phyloP scores from a whole-genome alignment of 2,113 vertebrate species.

The Psephotus haematonotus region DNA sequence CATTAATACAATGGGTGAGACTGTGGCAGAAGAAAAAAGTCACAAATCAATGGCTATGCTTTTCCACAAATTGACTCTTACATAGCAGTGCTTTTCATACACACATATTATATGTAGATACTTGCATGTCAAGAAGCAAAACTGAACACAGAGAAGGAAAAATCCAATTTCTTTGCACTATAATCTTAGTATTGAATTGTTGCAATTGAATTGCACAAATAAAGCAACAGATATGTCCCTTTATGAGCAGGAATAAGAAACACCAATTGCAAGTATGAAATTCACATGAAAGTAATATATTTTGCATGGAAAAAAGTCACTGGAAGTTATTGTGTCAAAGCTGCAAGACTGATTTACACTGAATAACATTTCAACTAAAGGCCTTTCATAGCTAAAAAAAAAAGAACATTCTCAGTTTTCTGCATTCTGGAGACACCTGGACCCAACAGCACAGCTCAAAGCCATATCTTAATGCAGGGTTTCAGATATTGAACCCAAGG shows the following conservation, averaged over 20 bases:
- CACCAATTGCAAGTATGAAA: neutral
- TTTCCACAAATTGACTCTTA: slow-evolving; percentile 53
- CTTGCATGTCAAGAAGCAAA: neutral
- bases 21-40: neutral
- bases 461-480: neutral
- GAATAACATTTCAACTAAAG: neutral
- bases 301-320: neutral
- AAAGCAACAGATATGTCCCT: neutral
- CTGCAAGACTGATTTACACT: neutral
- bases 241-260: neutral
- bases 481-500: neutral
- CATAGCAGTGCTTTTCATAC: neutral
- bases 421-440: neutral
- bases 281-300: neutral
- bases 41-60: slow-evolving; percentile 41
- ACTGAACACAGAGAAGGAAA: neutral
- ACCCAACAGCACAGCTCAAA: neutral
- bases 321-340: neutral
- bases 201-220: neutral
- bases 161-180: neutral
- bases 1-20: slow-evolving; percentile 20
- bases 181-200: neutral
- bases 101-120: neutral
- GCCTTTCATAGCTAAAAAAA: neutral
- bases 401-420: neutral